Evolutionary conservation across 1,140 invertebrate species (phyloP), one percentile per base, ranked within the genome.

Genomic region (Pantala flavescens): DNA sequence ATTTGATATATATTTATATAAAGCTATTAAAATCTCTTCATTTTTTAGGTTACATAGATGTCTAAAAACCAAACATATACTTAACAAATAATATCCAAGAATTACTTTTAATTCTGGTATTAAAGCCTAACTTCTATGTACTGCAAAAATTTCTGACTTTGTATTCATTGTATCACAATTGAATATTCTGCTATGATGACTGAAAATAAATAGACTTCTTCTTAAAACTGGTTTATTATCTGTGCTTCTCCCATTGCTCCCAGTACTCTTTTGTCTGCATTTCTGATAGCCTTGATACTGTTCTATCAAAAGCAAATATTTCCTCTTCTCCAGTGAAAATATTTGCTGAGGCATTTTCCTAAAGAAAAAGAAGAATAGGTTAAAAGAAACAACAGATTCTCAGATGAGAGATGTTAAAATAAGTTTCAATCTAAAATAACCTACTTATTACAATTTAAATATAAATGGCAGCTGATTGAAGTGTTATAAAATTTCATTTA

Each of bases 251-350:
- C 89, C 90, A 92, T 77, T 89, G 87, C 71, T 91, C 88, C 96
- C 96, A 98, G 84, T 98, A 98, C 75, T 93, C 90, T 75, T 89
- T 86, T 2, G 92, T 95, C 84, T 97, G 95, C 96, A 99, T 99
- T 86, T 99, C 95, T 72, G 90, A 89, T 24, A 99, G 85, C 73
- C 98, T 84, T 0, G 96, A 98, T 16, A 98, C 82, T 21, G 96
- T 98, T 75, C 98, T 86, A 77, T 98, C 94, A 82, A 95, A 98
- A 11, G 97, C 97, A 86, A 99, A 99, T 74, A 97, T 84, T 85
- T 99, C 97, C 83, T 99, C 98, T 81, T 98, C 94, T 0, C 96
- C 97, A 24, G 94, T 98, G 80, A 99, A 98, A 78, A 99, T 91
- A 81, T 91, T 96, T 10, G 94, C 90, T 76, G 86, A 85, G 49